Evolutionary conservation across 2,888 invertebrate genomes (phyloP).

Genomic region (Biston stratarius): DNA sequence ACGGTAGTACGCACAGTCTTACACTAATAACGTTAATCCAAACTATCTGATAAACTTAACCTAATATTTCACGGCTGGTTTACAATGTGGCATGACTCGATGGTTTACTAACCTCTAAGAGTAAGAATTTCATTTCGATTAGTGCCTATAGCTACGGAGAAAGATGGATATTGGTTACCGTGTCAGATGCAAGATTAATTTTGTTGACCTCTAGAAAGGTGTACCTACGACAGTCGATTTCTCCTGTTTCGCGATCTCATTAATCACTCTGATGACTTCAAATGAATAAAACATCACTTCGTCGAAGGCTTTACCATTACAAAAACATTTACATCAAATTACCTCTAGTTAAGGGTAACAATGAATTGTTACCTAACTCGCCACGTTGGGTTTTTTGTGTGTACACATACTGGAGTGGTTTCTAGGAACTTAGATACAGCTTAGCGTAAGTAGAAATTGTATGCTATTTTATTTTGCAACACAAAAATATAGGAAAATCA

Average conservation of each 20-base stretch:
- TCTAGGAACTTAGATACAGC: too few relatives aligned
- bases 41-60: constrained; percentile 42
- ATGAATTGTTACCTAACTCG: neutral
- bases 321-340: constrained; percentile 46
- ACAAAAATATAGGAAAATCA: too few relatives aligned
- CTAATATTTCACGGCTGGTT: constrained; percentile 45
- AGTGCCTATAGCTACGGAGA: constrained; percentile 26
- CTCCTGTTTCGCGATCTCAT: constrained; percentile 58
- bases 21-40: constrained; percentile 35
- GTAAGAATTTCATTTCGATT: constrained; percentile 46
- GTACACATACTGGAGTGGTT: too few relatives aligned
- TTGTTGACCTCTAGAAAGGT: constrained; percentile 55
- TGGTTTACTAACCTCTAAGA: constrained; percentile 48
- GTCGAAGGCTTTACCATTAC: constrained; percentile 41
- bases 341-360: constrained; percentile 23
- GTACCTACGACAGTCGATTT: constrained; percentile 51
- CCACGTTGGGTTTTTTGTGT: neutral
- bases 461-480: too few relatives aligned
- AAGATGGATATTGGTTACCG: constrained; percentile 50
- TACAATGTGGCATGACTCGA: constrained; percentile 47
- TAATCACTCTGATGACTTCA: constrained; percentile 60
- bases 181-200: constrained; percentile 62
- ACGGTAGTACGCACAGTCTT: constrained; percentile 19
- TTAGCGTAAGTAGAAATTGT: neutral
- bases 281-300: constrained; percentile 55